Percentiles rank a stretch among this genome's conserved stretches.
Conservation (phyloP, 2,888 invertebrate genomes). For the Coelinius sp. region DNA sequence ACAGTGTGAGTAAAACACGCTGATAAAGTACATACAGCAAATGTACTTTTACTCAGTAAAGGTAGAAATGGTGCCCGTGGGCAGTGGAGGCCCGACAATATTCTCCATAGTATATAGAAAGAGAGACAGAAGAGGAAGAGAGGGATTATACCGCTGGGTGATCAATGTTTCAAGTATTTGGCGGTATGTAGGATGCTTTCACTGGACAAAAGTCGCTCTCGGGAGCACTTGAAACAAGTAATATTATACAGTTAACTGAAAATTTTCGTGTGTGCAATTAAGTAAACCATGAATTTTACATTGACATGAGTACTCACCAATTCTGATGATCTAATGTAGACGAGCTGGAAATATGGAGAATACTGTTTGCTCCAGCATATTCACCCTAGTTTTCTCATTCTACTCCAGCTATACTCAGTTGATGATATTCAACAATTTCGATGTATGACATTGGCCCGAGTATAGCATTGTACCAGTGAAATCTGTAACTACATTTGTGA, state of each 20-base stretch:
- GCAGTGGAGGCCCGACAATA: neutral
- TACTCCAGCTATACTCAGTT: neutral
- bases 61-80: constrained; percentile 20
- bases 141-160: constrained; percentile 40
- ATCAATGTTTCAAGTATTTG: constrained; percentile 43
- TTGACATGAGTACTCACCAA: constrained; percentile 42
- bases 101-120: neutral
- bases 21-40: constrained; percentile 14
- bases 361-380: neutral
- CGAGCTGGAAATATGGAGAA: constrained; percentile 23
- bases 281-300: constrained; percentile 48
- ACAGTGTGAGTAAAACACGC: constrained; percentile 2
- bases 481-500: constrained; percentile 31
- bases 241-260: constrained; percentile 2
- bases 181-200: constrained; percentile 22
- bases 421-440: neutral
- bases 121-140: neutral
- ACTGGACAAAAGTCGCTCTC: constrained; percentile 32
- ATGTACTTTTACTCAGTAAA: constrained; percentile 16
- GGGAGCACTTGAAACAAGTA: constrained; percentile 9
- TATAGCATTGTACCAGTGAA: neutral
- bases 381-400: neutral
- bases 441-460: neutral
- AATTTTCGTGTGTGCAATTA: constrained; percentile 37
- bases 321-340: constrained; percentile 41